Conservation (phyloP, 1,140 invertebrate genomes). For the Aradophagus sp. region DNA sequence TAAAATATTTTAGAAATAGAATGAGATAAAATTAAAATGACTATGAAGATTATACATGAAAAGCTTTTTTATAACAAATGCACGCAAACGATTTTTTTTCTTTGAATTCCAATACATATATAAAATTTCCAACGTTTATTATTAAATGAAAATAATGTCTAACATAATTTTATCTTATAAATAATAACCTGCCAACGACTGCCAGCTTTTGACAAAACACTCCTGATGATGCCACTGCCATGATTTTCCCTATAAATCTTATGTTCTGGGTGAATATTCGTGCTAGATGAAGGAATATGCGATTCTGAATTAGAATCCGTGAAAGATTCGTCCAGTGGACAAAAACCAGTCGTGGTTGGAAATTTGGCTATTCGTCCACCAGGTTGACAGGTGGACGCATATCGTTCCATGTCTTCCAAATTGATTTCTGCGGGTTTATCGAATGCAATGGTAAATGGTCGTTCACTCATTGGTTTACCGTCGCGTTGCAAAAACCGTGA, state of each 20-base stretch:
- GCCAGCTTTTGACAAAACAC: conserved; percentile 67
- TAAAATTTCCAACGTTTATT: too few relatives aligned
- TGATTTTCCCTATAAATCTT: conserved; percentile 78
- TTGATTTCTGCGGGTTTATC: conserved; percentile 74
- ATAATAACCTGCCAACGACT: conserved; percentile 63
- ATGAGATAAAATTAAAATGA: too few relatives aligned
- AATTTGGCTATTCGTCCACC: conserved; percentile 72
- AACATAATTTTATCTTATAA: too few relatives aligned
- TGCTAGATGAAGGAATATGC: conserved; percentile 64
- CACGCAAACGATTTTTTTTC: too few relatives aligned
- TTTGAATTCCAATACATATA: too few relatives aligned
- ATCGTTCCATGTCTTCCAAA: conserved; percentile 77
- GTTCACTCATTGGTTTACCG: conserved; percentile 73
- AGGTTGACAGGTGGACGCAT: conserved; percentile 73
- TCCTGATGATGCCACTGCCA: conserved; percentile 58
- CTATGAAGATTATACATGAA: too few relatives aligned
- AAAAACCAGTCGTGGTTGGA: conserved; percentile 70
- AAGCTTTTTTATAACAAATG: too few relatives aligned
- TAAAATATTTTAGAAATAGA: conserved; percentile 7
- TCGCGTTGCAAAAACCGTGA: conserved; percentile 71
- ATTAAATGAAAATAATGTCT: too few relatives aligned
- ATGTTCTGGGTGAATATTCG: conserved; percentile 83
- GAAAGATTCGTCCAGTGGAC: conserved; percentile 73
- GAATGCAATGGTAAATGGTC: conserved; percentile 84
- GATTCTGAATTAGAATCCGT: conserved; percentile 73